Evolutionary conservation across 2,113 vertebrate species (phyloP), one percentile per base, ranked within the genome.

Genomic region (Leuciscus idus): DNA sequence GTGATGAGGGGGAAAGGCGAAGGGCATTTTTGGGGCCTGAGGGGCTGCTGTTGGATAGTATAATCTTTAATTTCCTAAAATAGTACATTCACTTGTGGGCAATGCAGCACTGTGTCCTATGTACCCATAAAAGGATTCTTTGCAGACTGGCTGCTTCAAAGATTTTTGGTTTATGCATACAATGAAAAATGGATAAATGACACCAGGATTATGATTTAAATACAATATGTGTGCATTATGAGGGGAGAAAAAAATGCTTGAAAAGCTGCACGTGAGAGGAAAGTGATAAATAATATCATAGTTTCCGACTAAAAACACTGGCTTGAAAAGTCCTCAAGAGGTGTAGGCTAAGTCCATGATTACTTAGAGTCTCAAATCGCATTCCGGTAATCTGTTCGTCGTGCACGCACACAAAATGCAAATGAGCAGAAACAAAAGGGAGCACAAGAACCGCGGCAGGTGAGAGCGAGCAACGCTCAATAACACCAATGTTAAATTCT

Each of bases 401-500:
- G 39, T 52, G 46, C 78, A 86, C 77, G 85, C 85, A 84, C 75
- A 74, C 43, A 64, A 85, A 77, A 89, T 89, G 85, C 87, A 85
- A 84, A 88, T 89, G 50, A 88, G 66, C 85, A 43, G 90, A 91
- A 89, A 92, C 91, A 85, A 85, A 90, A 91, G 89, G 87, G 87
- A 89, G 91, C 89, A 88, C 90, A 90, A 83, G 81, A 43, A 86
- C 86, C 3, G 85, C 12, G 79, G 88, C 91, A 93, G 94, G 92
- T 93, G 92, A 93, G 91, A 92, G 92, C 93, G 89, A 48, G 92
- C 91, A 89, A 94, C 91, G 91, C 89, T 95, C 93, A 94, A 94
- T 94, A 95, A 93, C 90, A 96, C 95, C 97, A 97, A 98, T 97
- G 96, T 96, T 96, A 95, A 95, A 96, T 96, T 98, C 97, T 97